These are phyloP conservation scores for Sesamia inferens DNA, from an alignment of 2,888 invertebrate species.

Conservation along the genomic window DNA sequence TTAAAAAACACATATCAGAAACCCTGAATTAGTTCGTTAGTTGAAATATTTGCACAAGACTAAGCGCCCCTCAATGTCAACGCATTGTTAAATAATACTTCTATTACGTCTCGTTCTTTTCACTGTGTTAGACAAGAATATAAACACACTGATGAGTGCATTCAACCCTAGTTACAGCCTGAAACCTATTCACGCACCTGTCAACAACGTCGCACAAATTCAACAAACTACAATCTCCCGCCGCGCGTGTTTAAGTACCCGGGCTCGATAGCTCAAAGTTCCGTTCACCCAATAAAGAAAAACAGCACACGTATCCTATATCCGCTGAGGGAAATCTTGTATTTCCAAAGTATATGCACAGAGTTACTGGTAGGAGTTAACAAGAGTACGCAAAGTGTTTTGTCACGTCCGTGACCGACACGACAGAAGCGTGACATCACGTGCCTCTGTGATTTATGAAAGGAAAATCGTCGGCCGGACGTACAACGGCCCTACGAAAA, in stretches of 20 bases:
- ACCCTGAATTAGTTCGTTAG: background rate
- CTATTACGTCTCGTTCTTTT: background rate
- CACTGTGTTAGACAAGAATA: background rate
- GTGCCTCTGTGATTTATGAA: constrained; percentile 85
- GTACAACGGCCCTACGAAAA: constrained; percentile 73
- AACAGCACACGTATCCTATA: constrained; percentile 48
- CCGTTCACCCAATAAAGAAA: constrained; percentile 44
- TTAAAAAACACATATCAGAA: background rate
- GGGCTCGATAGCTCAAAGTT: constrained; percentile 17
- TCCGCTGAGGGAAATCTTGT: constrained; percentile 30
- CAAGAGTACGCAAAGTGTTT: constrained; percentile 67
- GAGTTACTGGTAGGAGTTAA: constrained; percentile 43
- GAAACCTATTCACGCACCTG: constrained; percentile 9
- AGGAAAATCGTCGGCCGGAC: constrained; percentile 75
- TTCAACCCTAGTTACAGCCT: background rate
- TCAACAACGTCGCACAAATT: constrained; percentile 19
- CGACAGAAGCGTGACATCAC: constrained; percentile 84
- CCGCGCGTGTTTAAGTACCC: constrained; percentile 45
- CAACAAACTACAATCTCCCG: constrained; percentile 12
- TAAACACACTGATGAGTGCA: background rate
- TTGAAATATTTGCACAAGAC: background rate
- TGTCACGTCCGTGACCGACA: constrained; percentile 82
- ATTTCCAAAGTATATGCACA: constrained; percentile 53
- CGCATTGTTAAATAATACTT: background rate
- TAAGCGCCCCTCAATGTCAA: background rate